Percentiles rank a stretch among this genome's conserved stretches.
phyloP scores from a whole-genome alignment of 2,797 vertebrate genomes.

The Ammospiza maritima region DNA sequence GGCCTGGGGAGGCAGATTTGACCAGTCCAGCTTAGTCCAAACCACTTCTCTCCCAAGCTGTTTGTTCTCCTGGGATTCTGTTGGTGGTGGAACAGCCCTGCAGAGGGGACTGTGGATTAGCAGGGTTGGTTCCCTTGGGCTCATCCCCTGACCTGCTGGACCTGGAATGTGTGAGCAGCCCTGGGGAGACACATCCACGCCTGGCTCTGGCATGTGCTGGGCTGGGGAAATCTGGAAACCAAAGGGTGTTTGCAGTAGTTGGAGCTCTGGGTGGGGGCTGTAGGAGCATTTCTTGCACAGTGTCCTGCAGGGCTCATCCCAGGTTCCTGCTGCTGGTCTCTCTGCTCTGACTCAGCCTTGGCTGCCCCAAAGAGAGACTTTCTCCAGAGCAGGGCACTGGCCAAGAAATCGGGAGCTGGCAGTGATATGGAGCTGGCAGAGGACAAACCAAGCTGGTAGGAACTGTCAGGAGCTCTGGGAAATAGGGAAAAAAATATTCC shows the following conservation, averaged over 20 bases:
- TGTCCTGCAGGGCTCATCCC: not conserved
- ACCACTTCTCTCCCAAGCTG: not conserved
- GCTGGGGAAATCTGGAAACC: not conserved
- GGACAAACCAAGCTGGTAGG: not conserved
- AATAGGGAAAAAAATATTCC: not conserved
- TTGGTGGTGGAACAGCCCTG: not conserved
- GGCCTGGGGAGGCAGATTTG: not conserved
- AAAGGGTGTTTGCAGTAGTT: not conserved
- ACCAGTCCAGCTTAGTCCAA: not conserved
- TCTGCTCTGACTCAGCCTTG: not conserved
- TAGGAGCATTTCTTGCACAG: not conserved
- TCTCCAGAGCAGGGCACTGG: not conserved
- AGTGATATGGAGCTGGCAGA: not conserved
- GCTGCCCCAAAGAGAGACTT: not conserved
- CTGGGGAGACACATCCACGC: not conserved
- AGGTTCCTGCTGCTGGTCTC: not conserved
- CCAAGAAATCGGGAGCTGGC: constrained; percentile 26
- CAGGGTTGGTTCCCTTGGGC: not conserved
- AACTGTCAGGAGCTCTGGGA: constrained; percentile 1
- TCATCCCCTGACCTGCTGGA: fast-evolving
- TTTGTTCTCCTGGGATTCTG: not conserved
- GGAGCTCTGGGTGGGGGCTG: not conserved
- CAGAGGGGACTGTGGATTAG: fast-evolving
- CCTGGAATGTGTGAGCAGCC: not conserved
- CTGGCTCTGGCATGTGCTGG: not conserved